A percentile compares a stretch with the other conserved stretches of the same genome.
These are phyloP conservation scores for Pocillopora meandrina DNA, from an alignment of 92 coral and sea anemone species.

Conservation along the genomic window DNA sequence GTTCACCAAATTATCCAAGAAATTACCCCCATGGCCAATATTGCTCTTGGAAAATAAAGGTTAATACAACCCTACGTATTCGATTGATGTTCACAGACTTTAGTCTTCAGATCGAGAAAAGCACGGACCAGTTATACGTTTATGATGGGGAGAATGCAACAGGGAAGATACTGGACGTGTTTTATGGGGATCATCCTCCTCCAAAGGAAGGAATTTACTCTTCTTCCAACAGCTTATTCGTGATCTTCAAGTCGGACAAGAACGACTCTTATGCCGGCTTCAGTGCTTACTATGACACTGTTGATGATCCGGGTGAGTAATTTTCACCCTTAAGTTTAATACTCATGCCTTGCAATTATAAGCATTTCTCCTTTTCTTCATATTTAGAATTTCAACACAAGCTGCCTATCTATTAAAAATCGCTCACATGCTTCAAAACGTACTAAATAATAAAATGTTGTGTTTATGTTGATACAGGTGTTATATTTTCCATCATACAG, in stretches of 20 bases:
- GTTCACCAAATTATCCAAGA: slow-evolving; percentile 67
- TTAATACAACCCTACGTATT: slow-evolving; percentile 17
- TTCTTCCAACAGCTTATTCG: slow-evolving; percentile 10
- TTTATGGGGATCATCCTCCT: slow-evolving; percentile 48
- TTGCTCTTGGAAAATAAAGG: slow-evolving; percentile 6
- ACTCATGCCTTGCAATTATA: too few relatives aligned
- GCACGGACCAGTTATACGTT: slow-evolving; percentile 40
- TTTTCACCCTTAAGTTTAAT: not conserved
- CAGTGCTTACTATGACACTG: not conserved
- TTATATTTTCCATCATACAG: too few relatives aligned
- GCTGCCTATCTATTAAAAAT: too few relatives aligned
- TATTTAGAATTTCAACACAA: too few relatives aligned
- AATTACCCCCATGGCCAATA: slow-evolving; percentile 65
- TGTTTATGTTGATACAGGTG: too few relatives aligned
- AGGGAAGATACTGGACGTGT: slow-evolving; percentile 36
- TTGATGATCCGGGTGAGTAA: not conserved
- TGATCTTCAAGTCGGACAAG: slow-evolving; percentile 1
- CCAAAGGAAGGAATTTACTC: slow-evolving; percentile 40
- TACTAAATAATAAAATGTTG: too few relatives aligned
- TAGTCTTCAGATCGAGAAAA: slow-evolving; percentile 25
- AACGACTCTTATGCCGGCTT: not conserved
- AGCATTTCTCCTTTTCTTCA: too few relatives aligned
- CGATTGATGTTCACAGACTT: slow-evolving; percentile 57
- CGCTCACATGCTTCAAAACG: too few relatives aligned
- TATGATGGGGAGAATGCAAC: slow-evolving; percentile 47